Base-by-base conservation (phyloP, 2,888 invertebrate species). In the Lepidocyrtoides sp. region DNA sequence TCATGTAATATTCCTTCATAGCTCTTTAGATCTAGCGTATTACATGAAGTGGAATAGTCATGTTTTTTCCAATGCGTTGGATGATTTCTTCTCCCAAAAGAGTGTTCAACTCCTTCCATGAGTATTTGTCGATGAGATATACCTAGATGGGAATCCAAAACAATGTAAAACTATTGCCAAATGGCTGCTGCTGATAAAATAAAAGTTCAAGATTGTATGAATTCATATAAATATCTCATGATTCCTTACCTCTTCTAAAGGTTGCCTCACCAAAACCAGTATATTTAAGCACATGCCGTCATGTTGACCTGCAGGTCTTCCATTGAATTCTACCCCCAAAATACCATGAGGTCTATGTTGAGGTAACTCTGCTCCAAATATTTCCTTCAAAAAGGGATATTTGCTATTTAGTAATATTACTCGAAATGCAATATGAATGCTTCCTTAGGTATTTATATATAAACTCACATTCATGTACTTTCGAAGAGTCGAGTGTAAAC, bases 281-380 rank as follows among this genome's bases (percentile, higher is more conserved):
- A 98, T 95, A 66, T 98, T 97, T 23, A 98, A 95, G 94, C 98
- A 98, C 89, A 97, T 96, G 0, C 98, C 98, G 95, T 98, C 98
- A 92, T 96, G 94, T 86, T 94, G 94, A 17, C 94, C 94, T 0
- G 93, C 91, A 4, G 94, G 94, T 69, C 91, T 92, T 2, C 95
- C 95, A 79, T 94, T 94, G 92, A 95, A 95, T 88, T 95, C 95
- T 8, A 95, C 89, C 93, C 97, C 97, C 36, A 98, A 95, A 32
- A 98, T 95, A 0, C 98, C 98, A 94, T 97, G 96, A 0, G 98
- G 98, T 94, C 97, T 96, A 95, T 98, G 98, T 92, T 97, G 97
- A 0, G 98, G 97, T 32, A 98, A 96, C 95, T 97, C 98, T 85
- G 97, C 97, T 23, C 98, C 98, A 96, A 98, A 98, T 95, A 98